Evolutionary conservation across 2,113 vertebrate species (phyloP).

Genomic region (Thunnus thynnus): DNA sequence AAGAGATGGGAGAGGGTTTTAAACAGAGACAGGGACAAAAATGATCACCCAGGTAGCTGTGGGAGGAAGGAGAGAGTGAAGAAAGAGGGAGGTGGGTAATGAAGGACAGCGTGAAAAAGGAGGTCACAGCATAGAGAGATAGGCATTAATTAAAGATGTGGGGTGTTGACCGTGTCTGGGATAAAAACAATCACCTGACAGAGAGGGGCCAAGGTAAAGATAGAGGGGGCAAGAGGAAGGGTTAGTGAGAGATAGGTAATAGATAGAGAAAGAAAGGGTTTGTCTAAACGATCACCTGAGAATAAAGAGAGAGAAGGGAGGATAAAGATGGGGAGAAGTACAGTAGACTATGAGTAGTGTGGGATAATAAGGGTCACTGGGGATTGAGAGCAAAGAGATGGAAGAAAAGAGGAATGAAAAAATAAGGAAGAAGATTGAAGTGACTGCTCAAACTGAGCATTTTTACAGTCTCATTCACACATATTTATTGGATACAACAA

Average conservation of each 20-base stretch:
- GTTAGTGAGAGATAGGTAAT: constrained; percentile 6
- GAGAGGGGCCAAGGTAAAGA: constrained; percentile 9
- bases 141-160: constrained; percentile 64
- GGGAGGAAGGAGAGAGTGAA: constrained; percentile 2
- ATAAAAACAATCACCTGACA: constrained; percentile 51
- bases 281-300: constrained; percentile 9
- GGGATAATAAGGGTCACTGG: too few species aligned
- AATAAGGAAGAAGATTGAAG: neutral
- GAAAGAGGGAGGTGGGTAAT: constrained; percentile 4
- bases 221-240: constrained; percentile 12
- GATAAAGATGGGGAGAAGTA: constrained; percentile 4
- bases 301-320: neutral
- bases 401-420: neutral
- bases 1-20: constrained; percentile 33
- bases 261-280: neutral
- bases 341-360: neutral
- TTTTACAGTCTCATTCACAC: too few species aligned
- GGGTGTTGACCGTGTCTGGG: constrained; percentile 42
- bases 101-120: constrained; percentile 21
- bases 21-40: constrained; percentile 33
- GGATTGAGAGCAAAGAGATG: neutral
- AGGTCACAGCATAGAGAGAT: constrained; percentile 46
- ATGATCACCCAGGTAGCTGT: constrained; percentile 38
- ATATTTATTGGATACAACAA: too few species aligned
- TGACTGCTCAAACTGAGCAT: too few species aligned